Evolutionary conservation across 2,797 vertebrate species (phyloP), one percentile per base, ranked within the genome.

Genomic region (Danio jaintianensis): DNA sequence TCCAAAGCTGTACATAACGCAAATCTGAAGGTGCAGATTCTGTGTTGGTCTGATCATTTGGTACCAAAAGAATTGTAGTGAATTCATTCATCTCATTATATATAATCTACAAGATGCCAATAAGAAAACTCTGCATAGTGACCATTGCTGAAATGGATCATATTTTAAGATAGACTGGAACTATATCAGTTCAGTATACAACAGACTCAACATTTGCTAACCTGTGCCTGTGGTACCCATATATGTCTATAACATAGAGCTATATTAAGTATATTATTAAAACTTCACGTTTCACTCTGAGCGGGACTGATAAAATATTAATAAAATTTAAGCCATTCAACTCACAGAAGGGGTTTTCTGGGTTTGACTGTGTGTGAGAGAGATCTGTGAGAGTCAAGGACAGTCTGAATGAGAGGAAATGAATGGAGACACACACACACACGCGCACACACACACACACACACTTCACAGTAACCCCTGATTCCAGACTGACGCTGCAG

Each of bases 331-430:
- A 78, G 66, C 43, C 42, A 78, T 77, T 68, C 53, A 81, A 70
- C 22, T 77, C 15, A 61, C n/a, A 53, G 12, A 63, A n/a, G 18
- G 76, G 29, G 7, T 56, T 62, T 45, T 68, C 61, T 80, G 61
- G 9, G 62, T 70, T 70, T 81, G 62, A 75, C 63, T 66, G 38
- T 74, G 53, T 68, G 66, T 70, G 75, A 40, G 38, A 8, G 18
- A 48, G 64, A 68, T 69, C 10, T 2, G 59, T 20, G 61, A 76
- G 45, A 67, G 89, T 91, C 91, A 92, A 91, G 90, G 91, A 89
- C 88, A 86, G 18, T 61, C 85, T 92, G 90, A 93, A 92, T 90
- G 87, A 90, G 78, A 89, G 92, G 92, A 93, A 92, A 89, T 75
- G 78, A 80, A 82, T 64, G 82, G 85, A 87, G 71, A 82, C 81